These are phyloP conservation scores for Phrynosoma blainvillii DNA, from an alignment of 2,113 vertebrate genomes.

Conservation along the genomic window DNA sequence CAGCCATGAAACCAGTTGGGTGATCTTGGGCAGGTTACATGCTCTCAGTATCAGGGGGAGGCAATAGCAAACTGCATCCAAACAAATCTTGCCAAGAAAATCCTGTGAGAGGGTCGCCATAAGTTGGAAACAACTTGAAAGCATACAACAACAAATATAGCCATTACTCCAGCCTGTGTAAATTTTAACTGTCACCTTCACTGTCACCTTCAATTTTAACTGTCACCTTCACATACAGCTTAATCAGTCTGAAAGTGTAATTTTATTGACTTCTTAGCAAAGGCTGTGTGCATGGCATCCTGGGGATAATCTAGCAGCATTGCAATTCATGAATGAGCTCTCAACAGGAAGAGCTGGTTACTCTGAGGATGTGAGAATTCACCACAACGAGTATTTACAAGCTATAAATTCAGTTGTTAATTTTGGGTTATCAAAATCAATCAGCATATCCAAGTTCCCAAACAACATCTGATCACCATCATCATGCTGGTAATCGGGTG, in stretches of 20 bases:
- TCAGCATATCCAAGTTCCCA: conserved; percentile 62
- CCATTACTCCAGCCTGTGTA: conserved; percentile 29
- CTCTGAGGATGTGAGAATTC: conserved; percentile 63
- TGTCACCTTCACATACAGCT: background rate
- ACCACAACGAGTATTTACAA: conserved; percentile 72
- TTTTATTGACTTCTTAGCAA: conserved; percentile 60
- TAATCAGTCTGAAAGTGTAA: conserved; percentile 16
- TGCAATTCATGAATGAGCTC: conserved; percentile 65
- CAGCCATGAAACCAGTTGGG: too few species aligned
- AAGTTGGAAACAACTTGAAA: too few species aligned
- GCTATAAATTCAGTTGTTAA: conserved; percentile 76
- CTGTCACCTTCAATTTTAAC: conserved; percentile 18
- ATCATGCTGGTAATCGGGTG: conserved; percentile 34
- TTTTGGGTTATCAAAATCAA: conserved; percentile 76
- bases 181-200: conserved; percentile 12
- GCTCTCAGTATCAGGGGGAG: too few species aligned
- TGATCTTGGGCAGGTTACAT: too few species aligned
- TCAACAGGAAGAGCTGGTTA: conserved; percentile 70
- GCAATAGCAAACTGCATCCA: too few species aligned
- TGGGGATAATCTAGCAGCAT: conserved; percentile 62
- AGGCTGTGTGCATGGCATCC: conserved; percentile 40
- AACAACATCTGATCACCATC: conserved; percentile 62
- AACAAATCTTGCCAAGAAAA: too few species aligned
- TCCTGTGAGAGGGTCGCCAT: too few species aligned
- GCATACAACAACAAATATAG: background rate